Conservation (phyloP, 2,888 invertebrate genomes). For the Linnaemya vulpina region DNA sequence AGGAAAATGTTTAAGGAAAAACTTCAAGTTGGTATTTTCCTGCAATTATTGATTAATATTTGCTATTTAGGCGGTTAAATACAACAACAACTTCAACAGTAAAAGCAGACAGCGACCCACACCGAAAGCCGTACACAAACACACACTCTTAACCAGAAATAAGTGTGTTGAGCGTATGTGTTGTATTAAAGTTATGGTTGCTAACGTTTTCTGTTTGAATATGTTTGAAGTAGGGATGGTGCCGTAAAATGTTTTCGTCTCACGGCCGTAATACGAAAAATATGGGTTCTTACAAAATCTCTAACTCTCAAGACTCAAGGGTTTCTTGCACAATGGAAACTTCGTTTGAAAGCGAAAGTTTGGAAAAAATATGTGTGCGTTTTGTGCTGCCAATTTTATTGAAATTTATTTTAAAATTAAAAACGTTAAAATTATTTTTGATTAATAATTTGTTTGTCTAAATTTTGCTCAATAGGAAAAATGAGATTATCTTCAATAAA, state of each 20-base stretch:
- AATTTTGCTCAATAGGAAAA: too few species aligned
- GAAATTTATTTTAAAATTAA: too few species aligned
- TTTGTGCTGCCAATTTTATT: too few species aligned
- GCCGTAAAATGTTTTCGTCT: neutral
- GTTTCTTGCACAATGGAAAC: too few species aligned
- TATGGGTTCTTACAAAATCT: too few species aligned
- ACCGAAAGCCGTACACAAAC: neutral
- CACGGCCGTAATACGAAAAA: too few species aligned
- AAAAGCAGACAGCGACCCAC: slow-evolving; percentile 13
- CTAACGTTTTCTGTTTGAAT: neutral
- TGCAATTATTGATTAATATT: slow-evolving; percentile 68
- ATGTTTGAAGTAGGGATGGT: neutral
- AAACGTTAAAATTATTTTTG: too few species aligned
- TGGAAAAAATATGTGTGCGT: too few species aligned
- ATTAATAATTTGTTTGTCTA: too few species aligned
- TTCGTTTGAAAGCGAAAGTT: too few species aligned
- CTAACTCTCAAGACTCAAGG: too few species aligned
- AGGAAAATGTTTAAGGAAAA: neutral
- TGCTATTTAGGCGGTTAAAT: slow-evolving; percentile 48
- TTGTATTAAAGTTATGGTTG: neutral
- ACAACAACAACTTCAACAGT: slow-evolving; percentile 9
- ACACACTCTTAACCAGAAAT: neutral
- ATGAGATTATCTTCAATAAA: too few species aligned
- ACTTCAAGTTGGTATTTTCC: slow-evolving; percentile 34
- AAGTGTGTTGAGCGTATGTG: neutral